phyloP scores from a whole-genome alignment of 2,113 vertebrate genomes.

The Hepsetus odoe region DNA sequence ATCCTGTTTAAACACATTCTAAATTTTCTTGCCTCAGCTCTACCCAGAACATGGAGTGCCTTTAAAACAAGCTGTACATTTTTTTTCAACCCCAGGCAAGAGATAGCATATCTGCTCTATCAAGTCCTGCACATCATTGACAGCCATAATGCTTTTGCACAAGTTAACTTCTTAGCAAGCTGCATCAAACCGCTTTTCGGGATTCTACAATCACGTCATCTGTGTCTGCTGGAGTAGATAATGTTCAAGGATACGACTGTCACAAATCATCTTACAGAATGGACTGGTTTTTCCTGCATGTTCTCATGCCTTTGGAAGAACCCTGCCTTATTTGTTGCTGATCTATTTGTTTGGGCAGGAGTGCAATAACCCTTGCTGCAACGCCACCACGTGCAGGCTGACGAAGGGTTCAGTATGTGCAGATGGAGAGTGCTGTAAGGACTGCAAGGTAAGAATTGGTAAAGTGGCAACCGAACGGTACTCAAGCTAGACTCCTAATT shows the following conservation, averaged over 20 bases:
- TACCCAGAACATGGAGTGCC: neutral
- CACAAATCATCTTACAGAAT: too few relatives aligned
- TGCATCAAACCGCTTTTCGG: too few relatives aligned
- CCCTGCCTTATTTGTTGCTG: neutral
- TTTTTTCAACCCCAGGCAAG: too few relatives aligned
- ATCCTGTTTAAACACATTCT: neutral
- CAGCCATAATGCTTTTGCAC: too few relatives aligned
- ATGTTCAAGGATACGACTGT: too few relatives aligned
- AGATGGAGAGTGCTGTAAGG: slow-evolving; percentile 71
- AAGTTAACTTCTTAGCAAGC: too few relatives aligned
- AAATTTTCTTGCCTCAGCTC: neutral
- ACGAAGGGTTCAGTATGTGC: slow-evolving; percentile 64
- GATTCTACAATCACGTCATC: too few relatives aligned
- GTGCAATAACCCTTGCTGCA: slow-evolving; percentile 78
- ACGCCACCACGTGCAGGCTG: slow-evolving; percentile 72
- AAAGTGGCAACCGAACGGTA: neutral
- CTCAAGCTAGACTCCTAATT: too few relatives aligned
- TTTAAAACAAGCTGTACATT: neutral
- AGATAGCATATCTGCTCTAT: too few relatives aligned
- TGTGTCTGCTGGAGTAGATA: too few relatives aligned
- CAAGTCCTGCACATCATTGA: too few relatives aligned
- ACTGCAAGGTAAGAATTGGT: slow-evolving; percentile 71
- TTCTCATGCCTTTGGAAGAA: neutral
- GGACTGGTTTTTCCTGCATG: too few relatives aligned
- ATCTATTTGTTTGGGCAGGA: slow-evolving; percentile 60